Evolutionary conservation across 2,888 invertebrate species (phyloP).

Genomic region (Coremacera marginata): DNA sequence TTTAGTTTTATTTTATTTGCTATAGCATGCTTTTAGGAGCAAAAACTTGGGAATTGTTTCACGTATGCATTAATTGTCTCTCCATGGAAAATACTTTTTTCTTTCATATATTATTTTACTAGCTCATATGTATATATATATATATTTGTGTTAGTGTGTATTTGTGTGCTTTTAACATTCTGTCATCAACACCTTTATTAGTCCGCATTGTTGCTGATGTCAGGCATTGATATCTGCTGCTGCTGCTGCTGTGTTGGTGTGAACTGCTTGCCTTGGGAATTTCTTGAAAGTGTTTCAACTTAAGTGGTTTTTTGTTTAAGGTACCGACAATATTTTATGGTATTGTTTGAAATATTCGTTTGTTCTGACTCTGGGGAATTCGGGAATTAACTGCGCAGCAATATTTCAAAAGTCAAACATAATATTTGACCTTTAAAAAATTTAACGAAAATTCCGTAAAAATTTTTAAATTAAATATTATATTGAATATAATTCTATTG

Average conservation of each 20-base stretch:
- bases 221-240: background rate
- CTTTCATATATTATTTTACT: background rate
- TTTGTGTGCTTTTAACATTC: background rate
- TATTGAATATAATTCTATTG: too few species aligned
- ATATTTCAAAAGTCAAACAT: too few species aligned
- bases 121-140: background rate
- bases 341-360: too few species aligned
- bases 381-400: too few species aligned
- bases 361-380: too few species aligned
- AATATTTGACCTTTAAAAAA: too few species aligned
- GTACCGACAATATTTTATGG: too few species aligned
- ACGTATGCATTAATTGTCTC: slow-evolving; percentile 22
- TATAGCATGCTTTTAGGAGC: slow-evolving; percentile 23
- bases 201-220: slow-evolving; percentile 25
- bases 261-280: background rate
- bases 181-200: slow-evolving; percentile 28
- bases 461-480: too few species aligned
- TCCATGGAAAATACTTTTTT: background rate
- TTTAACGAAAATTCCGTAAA: too few species aligned
- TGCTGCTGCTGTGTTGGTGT: background rate
- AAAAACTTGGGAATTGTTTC: slow-evolving; percentile 10
- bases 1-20: background rate
- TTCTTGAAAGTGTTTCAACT: slow-evolving; percentile 11
- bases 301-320: slow-evolving; percentile 36
- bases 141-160: background rate